Percentiles rank a stretch among this genome's conserved stretches.
Conservation (phyloP, 2,113 vertebrate genomes). For the Tenebrosternarchus preto region DNA sequence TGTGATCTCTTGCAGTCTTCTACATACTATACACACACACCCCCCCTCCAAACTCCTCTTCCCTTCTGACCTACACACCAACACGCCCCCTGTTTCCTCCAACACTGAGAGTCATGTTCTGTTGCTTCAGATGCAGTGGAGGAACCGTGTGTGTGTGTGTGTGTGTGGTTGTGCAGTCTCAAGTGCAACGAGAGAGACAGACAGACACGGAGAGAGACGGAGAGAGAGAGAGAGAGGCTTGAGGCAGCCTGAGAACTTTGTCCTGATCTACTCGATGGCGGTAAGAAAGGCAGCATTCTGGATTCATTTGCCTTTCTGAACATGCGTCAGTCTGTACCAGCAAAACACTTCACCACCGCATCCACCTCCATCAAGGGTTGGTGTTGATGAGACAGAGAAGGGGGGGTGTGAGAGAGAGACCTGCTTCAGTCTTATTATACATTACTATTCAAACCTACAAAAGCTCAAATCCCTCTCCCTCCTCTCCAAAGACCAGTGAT, state of each 20-base stretch:
- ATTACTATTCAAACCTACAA: not conserved
- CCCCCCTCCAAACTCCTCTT: not conserved
- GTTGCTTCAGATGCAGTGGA: no score
- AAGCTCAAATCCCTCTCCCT: slow-evolving; percentile 8
- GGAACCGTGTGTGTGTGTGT: no score
- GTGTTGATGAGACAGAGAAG: no score
- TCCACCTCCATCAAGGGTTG: not conserved
- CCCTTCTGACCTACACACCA: not conserved
- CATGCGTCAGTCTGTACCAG: not conserved
- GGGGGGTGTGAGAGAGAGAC: no score
- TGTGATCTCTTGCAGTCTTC: not conserved
- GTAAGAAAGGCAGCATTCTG: not conserved
- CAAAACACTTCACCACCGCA: not conserved
- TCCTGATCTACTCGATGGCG: not conserved
- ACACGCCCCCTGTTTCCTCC: not conserved
- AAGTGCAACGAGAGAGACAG: not conserved
- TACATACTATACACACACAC: not conserved
- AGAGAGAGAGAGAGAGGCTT: not conserved
- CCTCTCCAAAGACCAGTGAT: slow-evolving; percentile 7
- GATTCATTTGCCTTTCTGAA: not conserved
- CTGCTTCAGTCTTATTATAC: not conserved
- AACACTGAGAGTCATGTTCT: not conserved
- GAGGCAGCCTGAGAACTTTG: no score
- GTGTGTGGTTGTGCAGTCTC: no score
- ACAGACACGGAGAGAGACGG: not conserved